phyloP scores from a whole-genome alignment of 2,113 vertebrate genomes.

The Crotalus horridus region DNA sequence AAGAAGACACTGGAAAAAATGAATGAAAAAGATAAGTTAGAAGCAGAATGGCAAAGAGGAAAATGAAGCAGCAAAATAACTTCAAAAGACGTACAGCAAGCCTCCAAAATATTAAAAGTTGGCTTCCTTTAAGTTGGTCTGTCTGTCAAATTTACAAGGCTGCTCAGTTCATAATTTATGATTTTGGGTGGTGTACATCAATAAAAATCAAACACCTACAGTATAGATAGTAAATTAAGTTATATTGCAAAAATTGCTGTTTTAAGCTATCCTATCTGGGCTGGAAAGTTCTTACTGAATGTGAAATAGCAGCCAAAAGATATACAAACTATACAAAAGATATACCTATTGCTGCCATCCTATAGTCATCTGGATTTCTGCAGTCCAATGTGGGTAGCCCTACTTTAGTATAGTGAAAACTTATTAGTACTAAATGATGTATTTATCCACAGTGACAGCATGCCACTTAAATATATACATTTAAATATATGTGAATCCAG shows the following conservation, averaged over 20 bases:
- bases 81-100: background rate
- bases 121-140: background rate
- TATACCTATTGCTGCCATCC: background rate
- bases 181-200: background rate
- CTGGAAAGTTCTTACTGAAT: background rate
- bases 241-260: background rate
- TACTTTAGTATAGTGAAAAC: background rate
- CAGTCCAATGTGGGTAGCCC: background rate
- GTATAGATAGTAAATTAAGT: background rate
- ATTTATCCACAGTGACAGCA: background rate
- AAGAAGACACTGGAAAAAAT: background rate
- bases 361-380: background rate
- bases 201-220: background rate
- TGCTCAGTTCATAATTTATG: background rate
- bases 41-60: background rate
- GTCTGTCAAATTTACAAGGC: background rate
- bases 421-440: background rate
- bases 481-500: background rate
- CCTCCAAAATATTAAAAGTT: background rate
- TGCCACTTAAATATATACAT: background rate
- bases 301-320: background rate
- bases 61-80: background rate
- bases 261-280: background rate
- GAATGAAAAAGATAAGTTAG: background rate
- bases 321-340: background rate